A percentile compares a stretch with the other conserved stretches of the same genome.
phyloP scores from a whole-genome alignment of 92 coral and sea anemone species.

The Porites evermanni region DNA sequence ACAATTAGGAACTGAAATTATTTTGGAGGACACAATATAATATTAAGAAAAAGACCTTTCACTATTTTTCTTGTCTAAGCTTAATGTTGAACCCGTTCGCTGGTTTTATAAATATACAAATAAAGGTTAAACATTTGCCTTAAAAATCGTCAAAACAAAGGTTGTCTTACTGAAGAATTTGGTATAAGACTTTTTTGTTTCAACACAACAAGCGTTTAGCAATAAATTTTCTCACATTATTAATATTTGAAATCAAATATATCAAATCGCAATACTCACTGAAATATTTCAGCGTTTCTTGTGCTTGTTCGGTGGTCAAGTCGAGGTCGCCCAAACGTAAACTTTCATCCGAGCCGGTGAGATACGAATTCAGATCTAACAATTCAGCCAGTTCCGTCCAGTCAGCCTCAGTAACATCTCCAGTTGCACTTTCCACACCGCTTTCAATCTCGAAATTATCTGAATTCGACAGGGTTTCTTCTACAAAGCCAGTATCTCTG shows the following conservation, averaged over 20 bases:
- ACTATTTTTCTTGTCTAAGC: no score
- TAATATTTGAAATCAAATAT: not conserved
- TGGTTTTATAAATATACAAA: no score
- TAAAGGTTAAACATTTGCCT: no score
- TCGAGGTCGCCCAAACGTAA: constrained; percentile 72
- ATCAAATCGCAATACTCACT: constrained; percentile 76
- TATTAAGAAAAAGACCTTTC: no score
- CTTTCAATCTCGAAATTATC: constrained; percentile 94
- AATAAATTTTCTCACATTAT: not conserved
- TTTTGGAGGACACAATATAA: no score
- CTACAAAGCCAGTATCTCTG: constrained; percentile 23
- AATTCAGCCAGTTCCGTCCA: constrained; percentile 23
- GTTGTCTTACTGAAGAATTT: no score
- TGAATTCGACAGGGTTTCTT: constrained; percentile 84
- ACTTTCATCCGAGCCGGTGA: constrained; percentile 7
- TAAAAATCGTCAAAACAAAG: no score
- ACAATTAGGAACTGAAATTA: no score
- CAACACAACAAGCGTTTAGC: not conserved
- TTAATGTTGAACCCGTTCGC: no score
- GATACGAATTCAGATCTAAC: constrained; percentile 13
- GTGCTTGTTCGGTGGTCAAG: constrained; percentile 96
- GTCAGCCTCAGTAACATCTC: constrained; percentile 66
- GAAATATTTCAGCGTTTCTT: constrained; percentile 94
- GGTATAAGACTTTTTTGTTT: no score
- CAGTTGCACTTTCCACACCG: constrained; percentile 93